A percentile compares a stretch with the other conserved stretches of the same genome.
phyloP scores from a whole-genome alignment of 1,140 invertebrate species.

The Drosophila punjabiensis region DNA sequence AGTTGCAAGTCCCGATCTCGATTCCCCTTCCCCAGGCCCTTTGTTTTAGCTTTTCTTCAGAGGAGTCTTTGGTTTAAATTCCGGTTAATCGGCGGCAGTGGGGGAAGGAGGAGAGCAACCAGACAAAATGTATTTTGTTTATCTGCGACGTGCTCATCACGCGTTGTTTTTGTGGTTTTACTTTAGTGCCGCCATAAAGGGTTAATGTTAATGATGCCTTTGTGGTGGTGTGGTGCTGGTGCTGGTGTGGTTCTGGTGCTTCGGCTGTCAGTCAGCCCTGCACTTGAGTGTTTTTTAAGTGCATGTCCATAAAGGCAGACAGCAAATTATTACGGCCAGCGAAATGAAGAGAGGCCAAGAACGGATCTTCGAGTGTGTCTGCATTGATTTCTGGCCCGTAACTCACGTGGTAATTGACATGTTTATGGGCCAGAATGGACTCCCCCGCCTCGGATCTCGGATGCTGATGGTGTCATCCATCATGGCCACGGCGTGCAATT shows the following conservation, averaged over 20 bases:
- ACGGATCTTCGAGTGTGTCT: constrained; percentile 38
- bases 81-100: constrained; percentile 46
- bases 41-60: constrained; percentile 15
- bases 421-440: constrained; percentile 57
- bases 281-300: constrained; percentile 81
- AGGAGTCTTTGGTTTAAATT: constrained; percentile 23
- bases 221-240: constrained; percentile 23
- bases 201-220: constrained; percentile 79
- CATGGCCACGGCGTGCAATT: constrained; percentile 42
- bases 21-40: constrained; percentile 22
- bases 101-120: constrained; percentile 17
- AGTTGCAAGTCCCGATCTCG: constrained; percentile 14
- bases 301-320: constrained; percentile 77
- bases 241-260: constrained; percentile 10
- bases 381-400: constrained; percentile 75
- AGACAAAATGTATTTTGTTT: constrained; percentile 69
- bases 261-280: constrained; percentile 58
- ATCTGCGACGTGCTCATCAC: constrained; percentile 81
- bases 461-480: constrained; percentile 66
- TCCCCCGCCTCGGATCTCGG: background rate
- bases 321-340: constrained; percentile 68
- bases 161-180: constrained; percentile 78
- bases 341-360: constrained; percentile 21
- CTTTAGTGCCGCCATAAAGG: constrained; percentile 81
- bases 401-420: constrained; percentile 78